A percentile compares a stretch with the other conserved stretches of the same genome.
Evolutionary conservation across 2,797 vertebrate genomes (phyloP).

Genomic region (Bradypodion ventrale): DNA sequence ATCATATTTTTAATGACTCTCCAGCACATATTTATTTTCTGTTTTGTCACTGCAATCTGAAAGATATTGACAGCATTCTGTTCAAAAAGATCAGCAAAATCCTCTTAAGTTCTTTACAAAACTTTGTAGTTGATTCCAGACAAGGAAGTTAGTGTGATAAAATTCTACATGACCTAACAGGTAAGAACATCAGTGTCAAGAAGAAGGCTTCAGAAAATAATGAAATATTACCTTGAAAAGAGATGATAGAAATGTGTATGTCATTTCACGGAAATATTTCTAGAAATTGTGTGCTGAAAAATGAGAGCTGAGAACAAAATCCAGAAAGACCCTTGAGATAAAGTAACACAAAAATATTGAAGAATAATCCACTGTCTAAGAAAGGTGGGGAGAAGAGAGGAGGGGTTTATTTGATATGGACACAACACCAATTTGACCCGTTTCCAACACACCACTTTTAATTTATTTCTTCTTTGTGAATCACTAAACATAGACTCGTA

Average conservation of each 20-base stretch:
- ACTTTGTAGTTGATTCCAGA: neutral
- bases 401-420: neutral
- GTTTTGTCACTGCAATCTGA: no score
- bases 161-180: neutral
- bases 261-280: neutral
- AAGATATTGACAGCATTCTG: neutral
- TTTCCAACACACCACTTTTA: neutral
- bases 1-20: accelerated
- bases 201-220: neutral
- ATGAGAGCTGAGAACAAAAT: neutral
- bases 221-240: neutral
- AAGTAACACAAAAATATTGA: neutral
- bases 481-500: slow-evolving; percentile 18
- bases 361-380: no score
- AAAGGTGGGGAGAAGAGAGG: neutral
- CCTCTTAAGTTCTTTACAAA: neutral
- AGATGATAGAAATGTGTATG: neutral
- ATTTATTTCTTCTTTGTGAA: neutral
- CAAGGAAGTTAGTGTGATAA: neutral
- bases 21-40: neutral
- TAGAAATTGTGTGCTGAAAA: neutral
- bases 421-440: no score
- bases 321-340: neutral
- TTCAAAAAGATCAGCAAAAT: neutral
- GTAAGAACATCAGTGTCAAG: neutral